Base-by-base conservation (phyloP, 2,888 invertebrate species). In the Chloroclystis v-ata region DNA sequence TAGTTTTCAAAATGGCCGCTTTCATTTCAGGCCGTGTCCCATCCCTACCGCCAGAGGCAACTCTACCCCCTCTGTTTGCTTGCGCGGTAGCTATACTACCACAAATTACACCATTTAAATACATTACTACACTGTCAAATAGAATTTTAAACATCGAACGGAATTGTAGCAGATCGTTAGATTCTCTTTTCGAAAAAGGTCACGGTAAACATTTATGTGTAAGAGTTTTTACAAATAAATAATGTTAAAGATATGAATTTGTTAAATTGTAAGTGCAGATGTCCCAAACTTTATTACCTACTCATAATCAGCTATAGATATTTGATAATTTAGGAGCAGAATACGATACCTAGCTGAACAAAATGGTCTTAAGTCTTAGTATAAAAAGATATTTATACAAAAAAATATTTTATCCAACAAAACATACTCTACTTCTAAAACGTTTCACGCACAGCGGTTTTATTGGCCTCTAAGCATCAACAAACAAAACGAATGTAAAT, bases 21-120 rank as follows among this genome's bases (percentile, higher is more conserved):
- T 20, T 4, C 12, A 35, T 24, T 20, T 35, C 16, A 3, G n/a
- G 10, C 13, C 9, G 10, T 28, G 30, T 43, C 45, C 43, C 45
- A 42, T 49, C 46, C 11, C 53, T 52, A 48, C n/a, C 24, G 43
- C 51, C 50, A 28, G 50, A 44, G 55, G 57, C 55, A 37, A 32
- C 40, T 37, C 47, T 38, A 44, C 51, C 49, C 53, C 59, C 49
- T 60, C 47, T 60, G 64, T 63, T 52, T 62, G 65, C 65, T 62
- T 61, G 63, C 55, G 46, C 52, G 56, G 49, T 47, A 48, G 46
- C 47, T 25, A 25, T 30, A 39, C 48, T 45, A 47, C 50, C 49
- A 42, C 46, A 50, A 52, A 54, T 52, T 50, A 52, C 48, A 43
- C 41, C 43, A 45, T 48, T 44, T 49, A 47, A 42, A 47, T 56